Evolutionary conservation across 2,113 vertebrate genomes (phyloP).

Genomic region (Tupaia tana): DNA sequence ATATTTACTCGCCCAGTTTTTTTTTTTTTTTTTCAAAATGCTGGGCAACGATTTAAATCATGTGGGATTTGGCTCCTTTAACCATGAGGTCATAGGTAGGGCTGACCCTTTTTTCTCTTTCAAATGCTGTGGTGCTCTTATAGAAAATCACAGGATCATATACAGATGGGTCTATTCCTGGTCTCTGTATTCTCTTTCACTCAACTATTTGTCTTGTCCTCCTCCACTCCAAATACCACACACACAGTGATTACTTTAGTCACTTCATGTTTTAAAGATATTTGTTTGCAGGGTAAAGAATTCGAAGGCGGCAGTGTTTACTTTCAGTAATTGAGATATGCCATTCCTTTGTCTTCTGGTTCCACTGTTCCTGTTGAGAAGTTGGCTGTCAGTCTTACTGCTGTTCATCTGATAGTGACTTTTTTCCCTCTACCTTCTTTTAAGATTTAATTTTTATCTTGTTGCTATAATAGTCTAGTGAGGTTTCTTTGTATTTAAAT

Average conservation of each 20-base stretch:
- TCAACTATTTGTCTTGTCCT: background rate
- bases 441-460: background rate
- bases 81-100: too few relatives aligned
- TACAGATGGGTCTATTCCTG: background rate
- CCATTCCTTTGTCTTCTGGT: background rate
- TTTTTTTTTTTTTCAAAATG: too few relatives aligned
- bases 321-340: background rate
- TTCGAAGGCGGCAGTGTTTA: background rate
- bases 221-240: background rate
- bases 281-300: background rate
- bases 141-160: background rate
- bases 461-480: background rate
- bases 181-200: background rate
- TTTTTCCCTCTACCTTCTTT: background rate
- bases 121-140: background rate
- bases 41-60: too few relatives aligned
- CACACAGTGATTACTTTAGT: background rate
- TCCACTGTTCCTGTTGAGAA: background rate
- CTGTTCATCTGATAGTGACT: background rate
- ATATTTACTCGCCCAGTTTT: too few relatives aligned
- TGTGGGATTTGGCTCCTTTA: too few relatives aligned
- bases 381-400: background rate
- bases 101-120: background rate
- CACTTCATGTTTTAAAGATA: background rate
- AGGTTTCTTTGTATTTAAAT: background rate